Evolutionary conservation across 1,140 invertebrate genomes (phyloP), one percentile per base, ranked within the genome.

Genomic region (Papilio xuthus): DNA sequence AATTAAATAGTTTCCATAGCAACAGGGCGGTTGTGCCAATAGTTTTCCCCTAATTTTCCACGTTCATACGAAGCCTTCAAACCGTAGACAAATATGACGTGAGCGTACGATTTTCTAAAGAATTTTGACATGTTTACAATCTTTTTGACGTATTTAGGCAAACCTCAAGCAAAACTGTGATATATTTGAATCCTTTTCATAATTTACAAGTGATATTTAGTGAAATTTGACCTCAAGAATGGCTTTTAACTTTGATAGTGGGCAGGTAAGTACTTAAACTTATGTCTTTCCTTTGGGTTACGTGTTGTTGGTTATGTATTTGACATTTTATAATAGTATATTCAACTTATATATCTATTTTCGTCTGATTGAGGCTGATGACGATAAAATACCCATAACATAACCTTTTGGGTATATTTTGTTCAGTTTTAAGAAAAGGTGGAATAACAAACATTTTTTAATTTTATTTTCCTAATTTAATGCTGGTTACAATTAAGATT

Each of bases 231-330:
- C 69, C 47, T 81, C 78, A 13, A 53, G 83, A 71, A 93, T 93
- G 92, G 89, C 92, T 44, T 92, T 85, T 80, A 90, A 91, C 82
- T 93, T 93, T 80, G 91, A 93, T 69, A 92, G 92, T 74, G 91
- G 90, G 20, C 92, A 93, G 81, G 91, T 92, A 80, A 86, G 86
- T 90, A 42, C 53, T 47, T 53, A 44, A 42, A 79, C n/a, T 81
- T 78, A 74, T 56, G 2, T 70, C 13, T 56, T 80, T 13, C 1
- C 26, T 72, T 69, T n/a, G 72, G 15, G n/a, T 4, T 15, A 63
- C 6, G 15, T 13, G 47, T 50, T 37, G 7, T 37, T 1, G 32
- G 1, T 50, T 50, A 50, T 12, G 13, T 63, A 63, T 15, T 28
- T 13, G 12, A 28, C 28, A 28, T 28, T 0, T 28, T 28, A 63